Base-by-base conservation (phyloP, 2,113 vertebrate genomes). In the Eidolon helvum region DNA sequence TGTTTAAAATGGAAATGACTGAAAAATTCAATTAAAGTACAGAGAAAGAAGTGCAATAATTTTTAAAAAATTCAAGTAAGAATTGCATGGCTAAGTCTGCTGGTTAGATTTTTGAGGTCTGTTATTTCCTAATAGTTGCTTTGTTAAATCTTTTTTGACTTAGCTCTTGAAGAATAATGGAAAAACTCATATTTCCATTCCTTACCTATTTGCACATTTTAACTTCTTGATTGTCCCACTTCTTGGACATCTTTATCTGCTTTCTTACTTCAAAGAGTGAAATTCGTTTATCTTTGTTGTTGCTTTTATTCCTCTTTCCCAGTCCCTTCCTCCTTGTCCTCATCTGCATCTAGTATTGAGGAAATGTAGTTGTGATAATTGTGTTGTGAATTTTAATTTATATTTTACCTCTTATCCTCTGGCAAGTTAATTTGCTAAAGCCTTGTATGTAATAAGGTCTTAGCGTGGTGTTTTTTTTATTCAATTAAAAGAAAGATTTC, bases 31-130 rank as follows among this genome's bases (percentile, higher is more conserved):
- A 55, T 40, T 40, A 35, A 59, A 84, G 3, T 66, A 63, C 18
- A 75, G 7, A 30, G 11, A 63, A 86, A 66, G 15, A 86, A 65
- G 7, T 61, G 9, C 19, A 65, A 53, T 38, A 84, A 24, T 24
- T n/a, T 16, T 50, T 50, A 16, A 38, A 71, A 79, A 74, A 61
- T 68, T 90, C n/a, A 87, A 84, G 14, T 33, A 74, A 84, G 24
- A 75, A 69, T 30, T 24, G 5, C 7, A 45, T 59, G 10, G 90
- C 5, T 26, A 16, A n/a, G 22, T 69, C 50, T 48, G 78, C 26
- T 72, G 35, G 22, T 78, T 94, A 92, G 15, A 75, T 80, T 84
- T 94, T 88, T 89, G n/a, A 90, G 43, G 43, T 57, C 24, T 79
- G 26, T 0, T 68, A 24, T 69, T 65, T 66, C 38, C 8, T 71